Evolutionary conservation across 2,797 vertebrate species (phyloP).

Genomic region (Capromys pilorides): DNA sequence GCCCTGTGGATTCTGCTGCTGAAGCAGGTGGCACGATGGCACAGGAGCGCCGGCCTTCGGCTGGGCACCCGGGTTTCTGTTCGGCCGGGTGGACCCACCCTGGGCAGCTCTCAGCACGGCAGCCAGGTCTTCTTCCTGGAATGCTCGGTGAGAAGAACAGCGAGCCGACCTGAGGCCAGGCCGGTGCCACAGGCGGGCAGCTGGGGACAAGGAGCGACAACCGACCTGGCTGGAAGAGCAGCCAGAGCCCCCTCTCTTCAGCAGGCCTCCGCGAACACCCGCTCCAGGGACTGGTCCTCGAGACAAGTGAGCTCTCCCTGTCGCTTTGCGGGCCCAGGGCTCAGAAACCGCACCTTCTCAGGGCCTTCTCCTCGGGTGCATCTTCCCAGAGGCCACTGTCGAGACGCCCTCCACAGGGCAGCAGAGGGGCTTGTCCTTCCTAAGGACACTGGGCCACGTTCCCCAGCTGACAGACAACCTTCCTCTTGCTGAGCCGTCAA

Average conservation of each 20-base stretch:
- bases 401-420: background rate
- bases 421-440: background rate
- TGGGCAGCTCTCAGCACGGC: background rate
- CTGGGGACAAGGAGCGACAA: background rate
- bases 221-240: fast-evolving
- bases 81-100: background rate
- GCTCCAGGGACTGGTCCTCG: background rate
- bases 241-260: background rate
- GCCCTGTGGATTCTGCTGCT: background rate
- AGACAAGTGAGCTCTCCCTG: background rate
- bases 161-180: fast-evolving
- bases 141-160: background rate
- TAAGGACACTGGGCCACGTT: background rate
- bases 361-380: background rate
- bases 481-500: background rate
- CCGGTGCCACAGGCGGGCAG: fast-evolving
- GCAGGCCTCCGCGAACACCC: background rate
- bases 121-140: background rate
- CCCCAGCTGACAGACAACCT: background rate
- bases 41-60: background rate
- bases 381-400: background rate
- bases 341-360: background rate
- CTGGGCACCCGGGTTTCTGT: background rate
- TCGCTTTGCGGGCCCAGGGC: background rate
- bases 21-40: background rate